phyloP scores from a whole-genome alignment of 2,888 invertebrate genomes.

The Automeris io region DNA sequence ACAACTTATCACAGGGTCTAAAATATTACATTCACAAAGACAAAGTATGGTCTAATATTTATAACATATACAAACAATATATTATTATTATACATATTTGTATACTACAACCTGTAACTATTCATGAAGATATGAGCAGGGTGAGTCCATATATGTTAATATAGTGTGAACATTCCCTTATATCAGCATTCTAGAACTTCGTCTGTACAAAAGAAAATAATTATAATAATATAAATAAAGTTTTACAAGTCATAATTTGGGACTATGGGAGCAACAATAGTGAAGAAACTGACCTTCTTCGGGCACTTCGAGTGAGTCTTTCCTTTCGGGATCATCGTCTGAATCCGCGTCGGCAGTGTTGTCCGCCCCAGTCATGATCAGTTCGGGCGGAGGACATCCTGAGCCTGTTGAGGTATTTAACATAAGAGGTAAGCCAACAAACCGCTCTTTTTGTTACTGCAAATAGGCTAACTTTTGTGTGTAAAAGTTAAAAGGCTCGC shows the following conservation, averaged over 20 bases:
- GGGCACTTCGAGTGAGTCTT: constrained; percentile 67
- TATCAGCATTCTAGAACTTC: constrained; percentile 66
- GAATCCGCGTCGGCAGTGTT: constrained; percentile 55
- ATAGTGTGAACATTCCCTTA: constrained; percentile 36
- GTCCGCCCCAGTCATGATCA: constrained; percentile 66
- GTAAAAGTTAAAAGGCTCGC: too few relatives aligned
- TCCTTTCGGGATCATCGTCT: constrained; percentile 63
- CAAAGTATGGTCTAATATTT: not conserved
- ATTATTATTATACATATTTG: not conserved
- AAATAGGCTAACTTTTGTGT: too few relatives aligned
- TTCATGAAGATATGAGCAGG: constrained; percentile 35
- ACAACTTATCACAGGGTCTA: not conserved
- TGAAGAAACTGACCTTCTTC: constrained; percentile 64
- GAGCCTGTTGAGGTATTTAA: constrained; percentile 36
- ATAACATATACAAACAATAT: not conserved
- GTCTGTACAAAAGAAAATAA: constrained; percentile 58
- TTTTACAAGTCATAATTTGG: not conserved
- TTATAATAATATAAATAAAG: constrained; percentile 12
- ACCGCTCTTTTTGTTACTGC: too few relatives aligned
- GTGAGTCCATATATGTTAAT: constrained; percentile 47
- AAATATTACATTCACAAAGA: not conserved
- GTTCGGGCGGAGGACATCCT: constrained; percentile 55
- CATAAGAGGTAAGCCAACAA: too few relatives aligned
- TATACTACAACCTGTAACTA: constrained; percentile 40
- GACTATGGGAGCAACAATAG: not conserved